These are phyloP conservation scores for Andrena hattorfiana DNA, from an alignment of 2,888 invertebrate species.

Conservation along the genomic window DNA sequence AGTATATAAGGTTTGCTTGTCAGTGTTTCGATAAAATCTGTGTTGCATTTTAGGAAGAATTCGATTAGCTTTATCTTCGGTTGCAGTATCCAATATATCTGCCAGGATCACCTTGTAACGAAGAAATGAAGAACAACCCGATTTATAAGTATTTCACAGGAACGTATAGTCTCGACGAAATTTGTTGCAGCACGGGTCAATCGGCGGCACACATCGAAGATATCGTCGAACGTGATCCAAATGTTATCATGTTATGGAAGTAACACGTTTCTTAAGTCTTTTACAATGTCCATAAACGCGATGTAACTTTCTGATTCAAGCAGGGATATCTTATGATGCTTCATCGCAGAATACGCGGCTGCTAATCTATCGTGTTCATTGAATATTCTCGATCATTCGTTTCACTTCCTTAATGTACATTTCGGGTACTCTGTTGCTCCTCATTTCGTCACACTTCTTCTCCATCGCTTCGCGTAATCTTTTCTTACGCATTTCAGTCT, in stretches of 20 bases:
- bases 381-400: constrained; percentile 79
- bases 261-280: constrained; percentile 78
- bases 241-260: constrained; percentile 93
- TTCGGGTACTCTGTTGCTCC: constrained; percentile 86
- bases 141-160: constrained; percentile 91
- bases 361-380: constrained; percentile 61
- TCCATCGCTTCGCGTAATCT: constrained; percentile 86
- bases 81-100: constrained; percentile 83
- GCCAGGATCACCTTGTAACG: constrained; percentile 73
- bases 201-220: constrained; percentile 92
- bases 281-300: constrained; percentile 56
- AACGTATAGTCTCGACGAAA: constrained; percentile 93
- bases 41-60: background rate
- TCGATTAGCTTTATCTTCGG: constrained; percentile 14
- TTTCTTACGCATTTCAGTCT: constrained; percentile 87
- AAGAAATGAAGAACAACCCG: constrained; percentile 82
- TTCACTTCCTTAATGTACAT: constrained; percentile 86
- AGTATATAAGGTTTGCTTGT: constrained; percentile 89
- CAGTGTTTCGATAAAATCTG: background rate
- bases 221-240: constrained; percentile 93
- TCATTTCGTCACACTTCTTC: constrained; percentile 88
- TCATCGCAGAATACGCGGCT: constrained; percentile 14
- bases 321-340: constrained; percentile 12
- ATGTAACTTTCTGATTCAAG: background rate
- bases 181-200: constrained; percentile 93